phyloP scores from a whole-genome alignment of 2,797 vertebrate species.

The Peromyscus aztecus region DNA sequence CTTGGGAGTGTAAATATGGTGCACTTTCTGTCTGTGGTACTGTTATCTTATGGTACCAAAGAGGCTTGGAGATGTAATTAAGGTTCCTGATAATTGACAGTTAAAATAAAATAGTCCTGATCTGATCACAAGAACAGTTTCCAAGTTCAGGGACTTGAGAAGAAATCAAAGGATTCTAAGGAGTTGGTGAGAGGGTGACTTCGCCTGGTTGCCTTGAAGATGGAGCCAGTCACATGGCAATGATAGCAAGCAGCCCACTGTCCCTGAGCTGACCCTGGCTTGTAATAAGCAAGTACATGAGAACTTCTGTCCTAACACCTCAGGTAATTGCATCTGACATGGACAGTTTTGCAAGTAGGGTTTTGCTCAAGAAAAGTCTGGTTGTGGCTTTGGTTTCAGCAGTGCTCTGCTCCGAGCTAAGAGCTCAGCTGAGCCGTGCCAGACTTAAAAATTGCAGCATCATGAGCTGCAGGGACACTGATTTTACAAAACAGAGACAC shows the following conservation, averaged over 20 bases:
- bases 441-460: background rate
- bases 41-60: conserved; percentile 19
- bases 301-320: background rate
- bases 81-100: background rate
- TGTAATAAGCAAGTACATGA: background rate
- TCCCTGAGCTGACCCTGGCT: background rate
- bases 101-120: background rate
- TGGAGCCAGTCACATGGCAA: background rate
- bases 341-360: background rate
- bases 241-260: background rate
- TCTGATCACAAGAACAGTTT: background rate
- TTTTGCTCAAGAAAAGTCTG: conserved; percentile 7
- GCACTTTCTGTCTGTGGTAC: background rate
- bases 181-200: background rate
- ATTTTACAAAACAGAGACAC: background rate
- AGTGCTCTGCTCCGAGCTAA: conserved; percentile 2
- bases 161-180: background rate
- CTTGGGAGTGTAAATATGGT: background rate
- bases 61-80: conserved; percentile 21
- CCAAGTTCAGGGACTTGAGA: background rate
- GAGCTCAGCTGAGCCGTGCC: background rate
- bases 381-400: background rate
- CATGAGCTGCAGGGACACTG: background rate
- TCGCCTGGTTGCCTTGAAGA: background rate
- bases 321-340: background rate